phyloP scores from a whole-genome alignment of 1,140 invertebrate species.

The Andricus grossulariae region DNA sequence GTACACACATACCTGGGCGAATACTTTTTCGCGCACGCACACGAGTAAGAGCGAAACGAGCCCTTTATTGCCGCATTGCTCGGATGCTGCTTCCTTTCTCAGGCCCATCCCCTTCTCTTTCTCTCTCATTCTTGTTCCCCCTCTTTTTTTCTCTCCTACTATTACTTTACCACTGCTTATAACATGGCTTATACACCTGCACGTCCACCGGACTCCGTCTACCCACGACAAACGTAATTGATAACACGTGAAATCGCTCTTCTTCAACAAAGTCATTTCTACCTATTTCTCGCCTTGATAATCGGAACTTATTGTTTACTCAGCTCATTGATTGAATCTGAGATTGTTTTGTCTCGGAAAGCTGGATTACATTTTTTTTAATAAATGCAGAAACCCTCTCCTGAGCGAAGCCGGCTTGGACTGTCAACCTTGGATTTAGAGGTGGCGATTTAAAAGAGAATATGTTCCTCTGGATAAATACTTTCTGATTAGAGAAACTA shows the following conservation, averaged over 20 bases:
- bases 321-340: too few relatives aligned
- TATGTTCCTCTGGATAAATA: too few relatives aligned
- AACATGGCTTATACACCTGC: slow-evolving; percentile 36
- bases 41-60: slow-evolving; percentile 60
- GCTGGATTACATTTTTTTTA: not conserved
- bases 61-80: slow-evolving; percentile 71
- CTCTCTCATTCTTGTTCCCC: slow-evolving; percentile 30
- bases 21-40: not conserved
- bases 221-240: slow-evolving; percentile 25
- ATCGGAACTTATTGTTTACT: too few relatives aligned
- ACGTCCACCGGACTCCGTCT: slow-evolving; percentile 36
- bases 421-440: too few relatives aligned
- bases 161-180: slow-evolving; percentile 21
- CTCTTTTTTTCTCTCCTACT: slow-evolving; percentile 36
- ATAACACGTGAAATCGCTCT: not conserved
- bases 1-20: too few relatives aligned
- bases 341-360: too few relatives aligned
- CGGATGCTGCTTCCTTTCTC: slow-evolving; percentile 73
- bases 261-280: not conserved
- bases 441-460: too few relatives aligned
- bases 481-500: not conserved
- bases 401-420: too few relatives aligned
- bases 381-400: too few relatives aligned
- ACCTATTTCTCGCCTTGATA: too few relatives aligned
- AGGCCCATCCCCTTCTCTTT: slow-evolving; percentile 56